These are phyloP conservation scores for Oreochromis aureus DNA, from an alignment of 2,113 vertebrate species.

Conservation along the genomic window DNA sequence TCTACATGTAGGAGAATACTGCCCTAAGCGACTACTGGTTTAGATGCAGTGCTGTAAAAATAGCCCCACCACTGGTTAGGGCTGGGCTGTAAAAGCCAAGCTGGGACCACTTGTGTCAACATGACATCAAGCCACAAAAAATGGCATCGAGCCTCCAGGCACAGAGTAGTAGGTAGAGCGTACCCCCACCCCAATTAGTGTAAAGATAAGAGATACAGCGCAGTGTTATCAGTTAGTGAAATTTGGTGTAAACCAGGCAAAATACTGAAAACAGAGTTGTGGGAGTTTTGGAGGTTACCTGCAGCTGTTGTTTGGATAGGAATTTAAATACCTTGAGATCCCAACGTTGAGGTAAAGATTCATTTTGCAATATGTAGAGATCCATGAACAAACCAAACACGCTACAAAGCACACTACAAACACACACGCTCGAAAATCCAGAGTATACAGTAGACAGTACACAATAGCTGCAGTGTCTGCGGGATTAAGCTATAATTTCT, in stretches of 20 bases:
- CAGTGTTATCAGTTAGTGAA: not conserved
- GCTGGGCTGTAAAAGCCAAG: slow-evolving; percentile 33
- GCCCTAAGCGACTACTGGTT: slow-evolving; percentile 1
- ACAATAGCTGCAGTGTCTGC: not conserved
- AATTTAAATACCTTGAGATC: not conserved
- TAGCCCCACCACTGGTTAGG: slow-evolving; percentile 1
- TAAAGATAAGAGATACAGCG: not conserved
- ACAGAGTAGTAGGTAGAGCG: not conserved
- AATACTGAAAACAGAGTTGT: not conserved
- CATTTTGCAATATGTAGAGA: not conserved
- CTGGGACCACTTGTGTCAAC: slow-evolving; percentile 51
- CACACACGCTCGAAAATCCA: not conserved
- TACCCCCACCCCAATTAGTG: not conserved
- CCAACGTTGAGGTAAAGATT: not conserved
- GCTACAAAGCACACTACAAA: not conserved
- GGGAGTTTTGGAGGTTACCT: not conserved
- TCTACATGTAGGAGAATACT: not conserved
- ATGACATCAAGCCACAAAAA: slow-evolving; percentile 39
- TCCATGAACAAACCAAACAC: not conserved
- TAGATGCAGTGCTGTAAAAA: slow-evolving; percentile 21
- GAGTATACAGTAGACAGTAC: not conserved
- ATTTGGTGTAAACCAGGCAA: not conserved
- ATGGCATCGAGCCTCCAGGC: not conserved
- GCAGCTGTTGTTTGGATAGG: not conserved
- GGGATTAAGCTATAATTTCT: not conserved